Base-by-base conservation (phyloP, 35 echinoderm and acorn worm genomes). In the Anneissia japonica region DNA sequence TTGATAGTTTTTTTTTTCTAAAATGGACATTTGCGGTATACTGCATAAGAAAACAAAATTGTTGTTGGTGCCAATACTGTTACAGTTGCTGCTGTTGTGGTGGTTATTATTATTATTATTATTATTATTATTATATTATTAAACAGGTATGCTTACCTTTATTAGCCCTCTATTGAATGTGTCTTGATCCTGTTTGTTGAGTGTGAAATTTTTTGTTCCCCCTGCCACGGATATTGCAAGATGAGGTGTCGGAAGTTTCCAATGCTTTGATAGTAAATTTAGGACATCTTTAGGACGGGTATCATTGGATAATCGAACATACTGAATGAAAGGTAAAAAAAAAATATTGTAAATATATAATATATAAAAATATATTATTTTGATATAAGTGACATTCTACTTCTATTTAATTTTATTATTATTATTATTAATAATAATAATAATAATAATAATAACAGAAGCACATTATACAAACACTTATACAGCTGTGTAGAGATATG, bases 101-200 rank as follows among this genome's bases (percentile, higher is more conserved):
- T n/a, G n/a, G n/a, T n/a, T n/a, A n/a, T n/a, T n/a, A n/a, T n/a
- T n/a, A n/a, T n/a, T n/a, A n/a, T n/a, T n/a, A n/a, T n/a, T 64
- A 64, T 64, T 64, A 28, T 28, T 14, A 14, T 64, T 17, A 77
- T 77, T 77, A 23, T 16, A 77, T 23, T 14, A 77, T 23, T 31
- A 77, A 33, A 77, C 10, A 77, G 17, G 10, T 14, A 77, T 79
- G 64, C 87, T 77, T 46, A 95, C 93, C 85, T 91, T 95, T 31
- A 95, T 92, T 5, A 95, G 80, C 0, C 93, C 93, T 38, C 93
- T 88, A 77, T 87, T 95, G 46, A 95, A 95, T 0, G 86, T 91
- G 10, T 91, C 86, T 72, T 91, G 85, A 75, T 95, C 89, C 46
- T 95, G 85, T 34, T 73, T 37, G 36, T 91, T 88, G 26, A 95